These are phyloP conservation scores for Syncerus caffer DNA, from an alignment of 2,797 vertebrate genomes.

Conservation along the genomic window DNA sequence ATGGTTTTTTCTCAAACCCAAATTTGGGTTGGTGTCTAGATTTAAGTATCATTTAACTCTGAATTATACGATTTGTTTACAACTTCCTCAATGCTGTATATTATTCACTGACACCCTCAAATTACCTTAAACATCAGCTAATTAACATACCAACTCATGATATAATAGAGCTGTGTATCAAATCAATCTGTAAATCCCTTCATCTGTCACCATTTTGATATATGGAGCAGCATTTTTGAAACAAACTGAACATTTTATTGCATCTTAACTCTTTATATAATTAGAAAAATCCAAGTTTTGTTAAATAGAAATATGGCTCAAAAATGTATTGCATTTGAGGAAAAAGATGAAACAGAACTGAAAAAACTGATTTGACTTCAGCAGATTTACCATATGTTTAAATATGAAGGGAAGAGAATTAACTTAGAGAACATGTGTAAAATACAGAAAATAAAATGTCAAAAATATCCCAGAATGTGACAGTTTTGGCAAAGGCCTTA, in stretches of 20 bases:
- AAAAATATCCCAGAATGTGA: not conserved
- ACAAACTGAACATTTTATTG: not conserved
- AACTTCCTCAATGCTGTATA: not conserved
- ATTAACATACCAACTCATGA: not conserved
- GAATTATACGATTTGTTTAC: not conserved
- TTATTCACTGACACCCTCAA: not conserved
- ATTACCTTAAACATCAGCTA: not conserved
- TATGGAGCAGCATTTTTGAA: not conserved
- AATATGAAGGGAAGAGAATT: not conserved
- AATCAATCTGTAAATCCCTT: not conserved
- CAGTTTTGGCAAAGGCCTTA: not conserved
- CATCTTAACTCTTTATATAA: not conserved
- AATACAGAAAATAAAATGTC: not conserved
- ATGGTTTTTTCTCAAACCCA: not conserved
- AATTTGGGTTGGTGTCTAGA: not conserved
- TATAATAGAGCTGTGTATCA: not conserved
- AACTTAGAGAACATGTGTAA: not conserved
- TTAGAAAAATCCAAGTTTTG: constrained; percentile 20
- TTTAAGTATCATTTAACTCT: not conserved
- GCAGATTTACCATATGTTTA: not conserved
- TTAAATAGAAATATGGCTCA: not conserved
- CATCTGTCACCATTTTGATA: not conserved
- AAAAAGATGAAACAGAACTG: not conserved
- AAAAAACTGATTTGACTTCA: not conserved
- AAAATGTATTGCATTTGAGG: constrained; percentile 25